These are phyloP conservation scores for Trisateles emortualis DNA, from an alignment of 2,888 invertebrate species.

Conservation along the genomic window DNA sequence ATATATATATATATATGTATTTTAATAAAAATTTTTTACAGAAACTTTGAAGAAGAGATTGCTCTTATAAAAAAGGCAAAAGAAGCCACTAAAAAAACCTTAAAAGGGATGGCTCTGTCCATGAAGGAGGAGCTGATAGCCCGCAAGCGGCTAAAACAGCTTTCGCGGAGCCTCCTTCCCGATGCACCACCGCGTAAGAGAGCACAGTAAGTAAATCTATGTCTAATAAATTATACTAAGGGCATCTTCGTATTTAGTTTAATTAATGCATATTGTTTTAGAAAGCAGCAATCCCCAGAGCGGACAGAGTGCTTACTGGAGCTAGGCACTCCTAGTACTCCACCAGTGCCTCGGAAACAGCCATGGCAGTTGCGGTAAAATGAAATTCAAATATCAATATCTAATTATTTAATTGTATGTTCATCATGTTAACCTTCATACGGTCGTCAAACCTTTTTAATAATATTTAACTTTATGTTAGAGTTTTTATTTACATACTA, in stretches of 20 bases:
- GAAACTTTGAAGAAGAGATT: constrained; percentile 11
- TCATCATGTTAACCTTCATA: too few relatives aligned
- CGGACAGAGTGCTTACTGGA: constrained; percentile 5
- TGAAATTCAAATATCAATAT: too few relatives aligned
- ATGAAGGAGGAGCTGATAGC: constrained; percentile 10
- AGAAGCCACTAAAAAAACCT: constrained; percentile 1
- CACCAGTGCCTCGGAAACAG: constrained; percentile 10
- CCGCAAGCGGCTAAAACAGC: constrained; percentile 11
- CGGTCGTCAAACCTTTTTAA: too few relatives aligned
- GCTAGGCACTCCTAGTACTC: constrained; percentile 9
- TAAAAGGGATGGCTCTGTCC: neutral
- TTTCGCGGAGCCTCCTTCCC: constrained; percentile 12
- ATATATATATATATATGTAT: too few relatives aligned
- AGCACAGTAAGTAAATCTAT: too few relatives aligned
- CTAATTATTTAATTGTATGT: too few relatives aligned
- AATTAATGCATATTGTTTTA: too few relatives aligned
- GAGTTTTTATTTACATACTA: too few relatives aligned
- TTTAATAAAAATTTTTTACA: constrained; percentile 10
- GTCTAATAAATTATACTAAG: constrained; percentile 3
- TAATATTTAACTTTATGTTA: too few relatives aligned
- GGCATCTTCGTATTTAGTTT: neutral
- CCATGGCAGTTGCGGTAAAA: constrained; percentile 14
- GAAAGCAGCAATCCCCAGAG: constrained; percentile 12
- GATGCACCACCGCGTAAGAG: too few relatives aligned
- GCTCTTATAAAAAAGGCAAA: neutral